Evolutionary conservation across 2,888 invertebrate species (phyloP), one percentile per base, ranked within the genome.

Genomic region (Hololepta plana): DNA sequence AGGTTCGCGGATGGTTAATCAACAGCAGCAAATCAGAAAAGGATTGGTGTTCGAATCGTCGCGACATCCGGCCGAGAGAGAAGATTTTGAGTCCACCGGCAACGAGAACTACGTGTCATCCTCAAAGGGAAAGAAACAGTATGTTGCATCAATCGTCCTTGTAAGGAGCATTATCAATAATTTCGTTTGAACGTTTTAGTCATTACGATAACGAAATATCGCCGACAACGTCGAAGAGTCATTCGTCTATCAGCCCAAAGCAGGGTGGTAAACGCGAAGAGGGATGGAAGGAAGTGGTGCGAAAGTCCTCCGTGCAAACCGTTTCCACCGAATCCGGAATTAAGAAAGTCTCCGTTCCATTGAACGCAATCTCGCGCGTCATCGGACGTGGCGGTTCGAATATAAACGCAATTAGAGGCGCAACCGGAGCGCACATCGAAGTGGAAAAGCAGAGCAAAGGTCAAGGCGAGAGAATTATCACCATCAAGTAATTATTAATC

Each of bases 371-470:
- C 34, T 91, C 93, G 32, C 70, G 96, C 28, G 93, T 98, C 26
- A 98, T 98, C 46, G 96, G 96, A 1, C 74, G 96, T 42, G 91
- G 85, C 15, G 96, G 96, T 24, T 84, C 81, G 59, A 96, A 96
- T 57, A 95, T 98, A 45, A 98, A 98, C 59, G 90, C 95, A 7
- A 95, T 98, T 49, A 68, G 96, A 31, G 85, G 87, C 30, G 82
- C 88, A 27, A 95, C 96, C 15, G 91, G 93, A 32, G 96, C 96
- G 4, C 88, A 93, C 51, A 96, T 98, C 48, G 93, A 96, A 57
- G 90, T 96, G 13, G 96, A 96, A 55, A 96, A 96, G 55, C 91
- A 93, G 59, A 77, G 77, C 49, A 88, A 90, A 58, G 81, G 85
- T 4, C 88, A 87, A 58, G 84, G 82, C 29, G 91, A 93, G 53